A percentile compares a stretch with the other conserved stretches of the same genome.
Evolutionary conservation across 2,113 vertebrate genomes (phyloP).

Genomic region (Syrrhaptes paradoxus): DNA sequence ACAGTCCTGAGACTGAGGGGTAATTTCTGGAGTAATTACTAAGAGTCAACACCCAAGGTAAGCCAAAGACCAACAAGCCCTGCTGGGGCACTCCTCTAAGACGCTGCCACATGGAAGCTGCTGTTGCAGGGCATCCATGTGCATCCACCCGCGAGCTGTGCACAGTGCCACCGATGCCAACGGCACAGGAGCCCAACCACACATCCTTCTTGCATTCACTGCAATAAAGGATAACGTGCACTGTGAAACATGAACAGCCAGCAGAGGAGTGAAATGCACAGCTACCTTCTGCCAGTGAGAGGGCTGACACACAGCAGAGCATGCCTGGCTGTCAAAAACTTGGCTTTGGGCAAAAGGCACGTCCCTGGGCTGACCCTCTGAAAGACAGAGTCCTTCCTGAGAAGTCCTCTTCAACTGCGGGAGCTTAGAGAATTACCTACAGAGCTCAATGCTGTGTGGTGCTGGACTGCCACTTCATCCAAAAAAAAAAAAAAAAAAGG

Average conservation of each 20-base stretch:
- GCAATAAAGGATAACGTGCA: not conserved
- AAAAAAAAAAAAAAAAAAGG: not conserved
- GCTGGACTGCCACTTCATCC: not conserved
- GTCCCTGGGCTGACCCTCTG: not conserved
- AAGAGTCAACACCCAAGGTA: not conserved
- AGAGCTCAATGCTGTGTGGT: not conserved
- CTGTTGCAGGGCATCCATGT: rapidly evolving
- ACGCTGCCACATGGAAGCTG: not conserved
- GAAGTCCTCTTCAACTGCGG: rapidly evolving
- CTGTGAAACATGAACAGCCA: not conserved
- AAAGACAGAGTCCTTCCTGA: not conserved
- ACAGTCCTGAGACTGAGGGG: not conserved
- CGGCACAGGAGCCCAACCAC: rapidly evolving
- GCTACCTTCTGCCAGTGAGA: not conserved
- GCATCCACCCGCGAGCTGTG: not conserved
- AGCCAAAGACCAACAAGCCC: not conserved
- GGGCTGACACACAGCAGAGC: not conserved
- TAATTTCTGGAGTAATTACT: not conserved
- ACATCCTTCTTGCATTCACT: not conserved
- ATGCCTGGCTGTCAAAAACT: not conserved
- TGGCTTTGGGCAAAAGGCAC: not conserved
- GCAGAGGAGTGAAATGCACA: not conserved
- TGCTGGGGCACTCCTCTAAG: not conserved
- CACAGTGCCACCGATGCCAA: not conserved
- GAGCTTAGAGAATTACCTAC: not conserved